Conservation (phyloP, 2,888 invertebrate genomes). For the Pristionchus entomophagus region DNA sequence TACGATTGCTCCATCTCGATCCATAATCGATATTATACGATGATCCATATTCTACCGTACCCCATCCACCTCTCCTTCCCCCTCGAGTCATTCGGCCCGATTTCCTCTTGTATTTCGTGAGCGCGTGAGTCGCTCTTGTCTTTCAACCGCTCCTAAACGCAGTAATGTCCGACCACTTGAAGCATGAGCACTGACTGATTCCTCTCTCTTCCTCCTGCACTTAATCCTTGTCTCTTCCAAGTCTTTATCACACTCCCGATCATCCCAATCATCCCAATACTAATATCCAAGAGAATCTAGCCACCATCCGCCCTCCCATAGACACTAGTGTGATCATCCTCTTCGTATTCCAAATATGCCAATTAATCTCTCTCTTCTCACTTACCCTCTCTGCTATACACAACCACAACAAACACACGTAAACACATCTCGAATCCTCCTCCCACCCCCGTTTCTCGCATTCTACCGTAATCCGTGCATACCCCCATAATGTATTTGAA, state of each 20-base stretch:
- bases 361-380: conserved; percentile 4
- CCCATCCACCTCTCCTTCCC: background rate
- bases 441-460: background rate
- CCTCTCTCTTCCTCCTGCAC: background rate
- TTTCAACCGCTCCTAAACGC: conserved; percentile 33
- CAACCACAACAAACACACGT: background rate
- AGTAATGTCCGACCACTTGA: conserved; percentile 15
- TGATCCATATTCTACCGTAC: conserved; percentile 27
- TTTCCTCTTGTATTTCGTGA: background rate
- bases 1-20: background rate
- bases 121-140: background rate
- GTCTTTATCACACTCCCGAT: conserved; percentile 5
- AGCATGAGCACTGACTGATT: background rate
- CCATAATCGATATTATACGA: background rate
- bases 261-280: no score
- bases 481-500: background rate
- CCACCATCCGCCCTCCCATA: conserved; percentile 9
- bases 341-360: background rate
- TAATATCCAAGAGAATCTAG: background rate
- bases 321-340: background rate
- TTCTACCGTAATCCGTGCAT: background rate
- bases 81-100: background rate
- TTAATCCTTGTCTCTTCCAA: background rate
- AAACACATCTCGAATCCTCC: background rate
- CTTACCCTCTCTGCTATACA: background rate